Base-by-base conservation (phyloP, 1,140 invertebrate genomes). In the Drosophila rhopaloa region DNA sequence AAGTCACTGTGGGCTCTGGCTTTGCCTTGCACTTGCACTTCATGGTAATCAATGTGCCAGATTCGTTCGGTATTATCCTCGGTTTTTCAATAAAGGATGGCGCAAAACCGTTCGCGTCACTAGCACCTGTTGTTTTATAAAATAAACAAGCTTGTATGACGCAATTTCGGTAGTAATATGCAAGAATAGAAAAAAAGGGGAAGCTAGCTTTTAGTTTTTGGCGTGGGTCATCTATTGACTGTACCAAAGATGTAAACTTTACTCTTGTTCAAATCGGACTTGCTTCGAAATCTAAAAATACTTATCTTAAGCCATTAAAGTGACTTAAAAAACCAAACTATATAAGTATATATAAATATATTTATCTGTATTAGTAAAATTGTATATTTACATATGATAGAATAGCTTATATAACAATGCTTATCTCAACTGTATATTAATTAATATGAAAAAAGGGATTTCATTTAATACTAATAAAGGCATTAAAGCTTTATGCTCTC, bases 1-100 rank as follows among this genome's bases (percentile, higher is more conserved):
- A 98, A 60, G 95, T 97, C 32, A 98, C 96, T 74, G 95, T 95
- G 40, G 98, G 97, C 91, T 97, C 96, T 32, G 97, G 97, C 93
- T 97, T 97, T 7, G 97, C 97, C 93, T 97, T 97, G 91, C 98
- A 98, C 84, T 97, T 97, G 93, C 97, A 98, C 93, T 97, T 97
- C 97, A 99, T 98, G 44, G 97, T 97, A 86, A 99, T 99, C 54
- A 98, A 94, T 71, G 97, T 98, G 59, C 97, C 97, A 91, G 96
- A 97, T 93, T 99, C 98, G 93, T 99, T 99, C 81, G 98, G 97
- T 94, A 99, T 98, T 92, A 99, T 99, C 93, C 96, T 95, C 44
- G 98, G 98, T 94, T 99, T 99, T 92, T 98, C 98, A 85, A 98
- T 95, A 93, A 99, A 98, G 47, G 97, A 97, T 53, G 98, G 98